Evolutionary conservation across 2,113 vertebrate species (phyloP).

Genomic region (Proteles cristata): DNA sequence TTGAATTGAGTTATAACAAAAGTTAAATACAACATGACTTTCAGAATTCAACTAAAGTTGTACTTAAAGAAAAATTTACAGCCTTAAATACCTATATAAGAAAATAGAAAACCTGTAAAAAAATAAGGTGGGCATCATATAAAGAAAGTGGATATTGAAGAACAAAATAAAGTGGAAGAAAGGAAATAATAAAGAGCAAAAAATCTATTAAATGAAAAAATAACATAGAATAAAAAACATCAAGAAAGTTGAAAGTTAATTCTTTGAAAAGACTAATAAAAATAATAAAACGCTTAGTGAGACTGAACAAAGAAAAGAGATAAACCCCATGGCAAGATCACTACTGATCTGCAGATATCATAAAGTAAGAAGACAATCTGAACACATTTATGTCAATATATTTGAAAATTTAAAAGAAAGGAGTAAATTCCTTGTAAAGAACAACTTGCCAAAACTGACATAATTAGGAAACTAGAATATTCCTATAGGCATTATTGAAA

Average conservation of each 20-base stretch:
- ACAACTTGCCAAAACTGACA: not conserved
- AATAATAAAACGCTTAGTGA: not conserved
- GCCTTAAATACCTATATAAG: not conserved
- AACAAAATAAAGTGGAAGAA: not conserved
- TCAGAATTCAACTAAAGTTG: not conserved
- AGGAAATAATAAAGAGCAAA: not conserved
- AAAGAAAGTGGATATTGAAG: not conserved
- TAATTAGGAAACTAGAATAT: slow-evolving; percentile 5
- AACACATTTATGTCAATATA: not conserved
- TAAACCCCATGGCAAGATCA: not conserved
- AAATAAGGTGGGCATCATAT: not conserved
- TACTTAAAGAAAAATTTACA: not conserved
- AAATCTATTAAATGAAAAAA: not conserved
- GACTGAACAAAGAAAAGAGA: not conserved
- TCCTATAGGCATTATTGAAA: not conserved
- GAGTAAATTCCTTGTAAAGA: not conserved
- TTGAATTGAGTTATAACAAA: not conserved
- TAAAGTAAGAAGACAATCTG: not conserved
- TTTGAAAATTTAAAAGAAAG: not conserved
- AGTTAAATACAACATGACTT: not conserved
- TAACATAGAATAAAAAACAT: not conserved
- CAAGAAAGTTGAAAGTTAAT: not conserved
- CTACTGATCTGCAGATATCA: not conserved
- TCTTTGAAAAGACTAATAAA: not conserved
- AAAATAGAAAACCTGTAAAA: not conserved